Conservation (phyloP, 2,888 invertebrate genomes). For the Stenolophus ochropezus region DNA sequence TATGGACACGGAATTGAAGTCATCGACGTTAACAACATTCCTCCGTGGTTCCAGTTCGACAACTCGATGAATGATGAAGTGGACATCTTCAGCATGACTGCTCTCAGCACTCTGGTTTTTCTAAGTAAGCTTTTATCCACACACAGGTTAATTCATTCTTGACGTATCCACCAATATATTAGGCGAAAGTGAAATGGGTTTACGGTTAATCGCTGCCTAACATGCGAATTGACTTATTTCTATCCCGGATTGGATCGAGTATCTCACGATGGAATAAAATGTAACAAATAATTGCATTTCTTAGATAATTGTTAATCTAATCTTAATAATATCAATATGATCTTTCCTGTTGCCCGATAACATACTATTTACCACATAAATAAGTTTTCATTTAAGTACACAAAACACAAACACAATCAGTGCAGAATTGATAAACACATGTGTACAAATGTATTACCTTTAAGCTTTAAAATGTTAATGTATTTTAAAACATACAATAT, state of each 20-base stretch:
- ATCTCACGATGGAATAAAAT: too few relatives aligned
- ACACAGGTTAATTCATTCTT: neutral
- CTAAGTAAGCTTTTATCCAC: conserved; percentile 66
- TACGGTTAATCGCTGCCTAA: neutral
- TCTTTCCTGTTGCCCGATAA: too few relatives aligned
- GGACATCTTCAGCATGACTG: conserved; percentile 67
- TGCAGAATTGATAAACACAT: too few relatives aligned
- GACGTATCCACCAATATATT: neutral
- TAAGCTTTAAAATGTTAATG: too few relatives aligned
- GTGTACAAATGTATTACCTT: too few relatives aligned
- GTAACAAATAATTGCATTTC: too few relatives aligned
- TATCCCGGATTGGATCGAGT: neutral
- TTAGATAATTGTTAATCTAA: too few relatives aligned
- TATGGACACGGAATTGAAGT: conserved; percentile 65
- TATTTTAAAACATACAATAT: too few relatives aligned
- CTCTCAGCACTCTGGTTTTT: conserved; percentile 68
- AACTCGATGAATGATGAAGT: conserved; percentile 66
- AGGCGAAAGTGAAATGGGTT: neutral
- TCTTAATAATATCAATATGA: too few relatives aligned
- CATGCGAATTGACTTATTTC: neutral
- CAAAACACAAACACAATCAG: too few relatives aligned
- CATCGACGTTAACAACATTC: conserved; percentile 67
- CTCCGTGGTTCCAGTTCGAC: conserved; percentile 65
- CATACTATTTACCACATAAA: too few relatives aligned
- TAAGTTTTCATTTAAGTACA: too few relatives aligned